Percentiles rank a stretch among this genome's conserved stretches.
Conservation (phyloP, 2,113 vertebrate genomes). For the Myotis brandtii region DNA sequence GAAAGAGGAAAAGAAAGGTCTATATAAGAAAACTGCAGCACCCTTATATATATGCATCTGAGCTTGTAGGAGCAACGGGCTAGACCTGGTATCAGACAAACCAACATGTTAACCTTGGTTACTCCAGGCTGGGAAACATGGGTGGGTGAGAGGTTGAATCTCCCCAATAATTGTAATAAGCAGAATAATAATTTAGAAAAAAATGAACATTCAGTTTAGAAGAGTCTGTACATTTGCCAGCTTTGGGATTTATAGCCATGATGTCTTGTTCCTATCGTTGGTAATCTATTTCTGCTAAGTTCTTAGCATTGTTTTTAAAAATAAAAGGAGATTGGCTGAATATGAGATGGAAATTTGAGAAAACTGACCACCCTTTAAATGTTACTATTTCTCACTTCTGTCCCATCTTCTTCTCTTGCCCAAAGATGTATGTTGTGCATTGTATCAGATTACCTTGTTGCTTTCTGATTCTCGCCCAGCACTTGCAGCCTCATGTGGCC, state of each 20-base stretch:
- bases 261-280: not conserved
- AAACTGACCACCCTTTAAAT: not conserved
- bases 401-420: not conserved
- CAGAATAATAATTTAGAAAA: not conserved
- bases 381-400: not conserved
- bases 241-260: not conserved
- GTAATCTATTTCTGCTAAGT: not conserved
- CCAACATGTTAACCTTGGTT: not conserved
- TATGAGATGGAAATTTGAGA: not conserved
- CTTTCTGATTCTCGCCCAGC: not conserved
- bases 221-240: not conserved
- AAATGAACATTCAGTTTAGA: not conserved
- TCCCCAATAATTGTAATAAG: not conserved
- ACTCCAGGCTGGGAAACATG: no score
- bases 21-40: not conserved
- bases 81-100: not conserved
- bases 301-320: slow-evolving; percentile 4
- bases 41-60: not conserved
- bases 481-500: not conserved
- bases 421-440: not conserved
- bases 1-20: not conserved
- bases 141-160: not conserved
- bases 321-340: not conserved
- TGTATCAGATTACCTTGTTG: not conserved
- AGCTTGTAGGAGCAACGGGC: not conserved